Evolutionary conservation across 2,113 vertebrate species (phyloP).

Genomic region (Planiliza haematocheilus): DNA sequence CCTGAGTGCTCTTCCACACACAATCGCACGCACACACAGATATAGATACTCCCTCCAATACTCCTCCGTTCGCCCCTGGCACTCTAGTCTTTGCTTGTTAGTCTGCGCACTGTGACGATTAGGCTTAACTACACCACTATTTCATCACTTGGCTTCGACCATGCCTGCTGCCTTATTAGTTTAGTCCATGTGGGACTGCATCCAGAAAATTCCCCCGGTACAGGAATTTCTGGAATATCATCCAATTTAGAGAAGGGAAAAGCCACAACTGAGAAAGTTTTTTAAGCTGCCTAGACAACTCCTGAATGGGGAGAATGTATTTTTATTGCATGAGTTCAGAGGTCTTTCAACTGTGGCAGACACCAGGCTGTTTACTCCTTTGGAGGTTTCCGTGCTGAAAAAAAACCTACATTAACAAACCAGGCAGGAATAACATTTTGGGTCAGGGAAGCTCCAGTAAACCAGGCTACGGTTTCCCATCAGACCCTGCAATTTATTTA

Average conservation of each 20-base stretch:
- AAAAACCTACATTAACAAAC: not conserved
- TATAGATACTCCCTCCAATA: not conserved
- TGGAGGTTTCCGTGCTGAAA: slow-evolving; percentile 1
- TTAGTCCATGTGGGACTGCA: not conserved
- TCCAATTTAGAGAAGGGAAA: slow-evolving; percentile 5
- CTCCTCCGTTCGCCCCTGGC: not conserved
- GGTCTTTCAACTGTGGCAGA: not conserved
- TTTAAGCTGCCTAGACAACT: not conserved
- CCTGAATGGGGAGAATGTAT: not conserved
- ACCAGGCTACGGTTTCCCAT: not conserved
- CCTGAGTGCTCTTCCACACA: slow-evolving; percentile 5
- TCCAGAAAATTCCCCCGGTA: slow-evolving; percentile 21
- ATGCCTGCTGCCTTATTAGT: slow-evolving; percentile 24
- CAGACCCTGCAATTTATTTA: not conserved
- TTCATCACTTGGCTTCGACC: slow-evolving; percentile 10
- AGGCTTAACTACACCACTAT: slow-evolving; percentile 4
- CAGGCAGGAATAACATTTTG: slow-evolving; percentile 2
- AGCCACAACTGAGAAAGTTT: not conserved
- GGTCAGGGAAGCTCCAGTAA: slow-evolving; percentile 5
- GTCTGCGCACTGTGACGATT: slow-evolving; percentile 15
- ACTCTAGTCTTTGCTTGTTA: not conserved
- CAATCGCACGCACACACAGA: slow-evolving; percentile 1
- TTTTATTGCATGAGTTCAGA: not conserved
- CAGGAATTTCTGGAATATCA: slow-evolving; percentile 12
- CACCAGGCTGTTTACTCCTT: not conserved